Base-by-base conservation (phyloP, 2,113 vertebrate genomes). In the Lutjanus erythropterus region DNA sequence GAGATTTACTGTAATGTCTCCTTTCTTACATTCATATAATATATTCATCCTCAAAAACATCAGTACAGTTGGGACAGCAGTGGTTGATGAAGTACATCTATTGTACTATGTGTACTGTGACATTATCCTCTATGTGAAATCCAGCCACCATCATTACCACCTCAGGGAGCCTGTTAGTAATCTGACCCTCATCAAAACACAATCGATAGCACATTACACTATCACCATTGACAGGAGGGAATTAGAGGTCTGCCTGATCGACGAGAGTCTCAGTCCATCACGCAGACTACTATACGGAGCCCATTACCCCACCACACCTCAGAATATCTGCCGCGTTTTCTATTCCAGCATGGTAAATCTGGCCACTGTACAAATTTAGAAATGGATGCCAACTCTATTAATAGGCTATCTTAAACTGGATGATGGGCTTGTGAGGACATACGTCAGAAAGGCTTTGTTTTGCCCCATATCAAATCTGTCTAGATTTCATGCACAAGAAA, bases 101-200 rank as follows among this genome's bases (percentile, higher is more conserved):
- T 46, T 37, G 46, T 42, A 60, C 23, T n/a, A 19, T 46, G 25
- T 67, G 31, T 25, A 27, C 18, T 18, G 75, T 81, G 83, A 83
- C 70, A 84, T 84, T 67, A 62, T 29, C 52, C 80, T 71, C 84
- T 41, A 10, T 53, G 83, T 73, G 80, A 90, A 83, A 82, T 41
- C 88, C 79, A 78, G 73, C 66, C 78, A 21, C 55, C 80, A 72
- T 82, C 88, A 89, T 90, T 73, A 87, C 65, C 85, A 55, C 83
- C 60, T 78, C 62, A 56, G 84, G 72, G 74, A 87, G 75, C 76
- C 84, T 18, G 37, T 90, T 91, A 81, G 86, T 74, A 90, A 91
- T 86, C 77, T 88, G 87, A 88, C 73, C 90, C 90, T 87, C 86
- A 91, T 91, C 89, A 87, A 88, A 92, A 88, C 75, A 65, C 82